Evolutionary conservation across 2,113 vertebrate genomes (phyloP).

Genomic region (Eudyptes chrysolophus): DNA sequence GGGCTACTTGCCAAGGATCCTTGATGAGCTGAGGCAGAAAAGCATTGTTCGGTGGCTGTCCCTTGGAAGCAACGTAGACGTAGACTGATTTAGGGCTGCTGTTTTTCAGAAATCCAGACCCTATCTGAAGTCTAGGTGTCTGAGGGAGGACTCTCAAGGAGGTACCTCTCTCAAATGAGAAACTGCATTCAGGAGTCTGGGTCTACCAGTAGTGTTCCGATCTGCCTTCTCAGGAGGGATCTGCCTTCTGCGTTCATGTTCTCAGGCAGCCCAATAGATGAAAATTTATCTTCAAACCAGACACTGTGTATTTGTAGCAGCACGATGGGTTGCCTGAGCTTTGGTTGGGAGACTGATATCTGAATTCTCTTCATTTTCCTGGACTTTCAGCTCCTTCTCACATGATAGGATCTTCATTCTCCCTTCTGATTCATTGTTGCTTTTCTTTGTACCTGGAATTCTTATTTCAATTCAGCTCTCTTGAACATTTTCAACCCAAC

Average conservation of each 20-base stretch:
- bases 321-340: not conserved
- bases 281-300: not conserved
- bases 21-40: not conserved
- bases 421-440: not conserved
- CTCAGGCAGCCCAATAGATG: not conserved
- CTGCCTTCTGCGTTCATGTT: not conserved
- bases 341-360: not conserved
- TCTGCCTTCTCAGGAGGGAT: not conserved
- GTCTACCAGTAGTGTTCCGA: not conserved
- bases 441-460: not conserved
- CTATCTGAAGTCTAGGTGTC: not conserved
- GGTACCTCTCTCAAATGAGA: not conserved
- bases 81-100: not conserved
- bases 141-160: not conserved
- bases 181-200: not conserved
- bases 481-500: not conserved
- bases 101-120: not conserved
- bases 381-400: not conserved
- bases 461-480: not conserved
- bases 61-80: fast-evolving
- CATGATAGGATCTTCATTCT: not conserved
- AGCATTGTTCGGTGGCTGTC: not conserved
- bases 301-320: not conserved
- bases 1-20: not conserved
- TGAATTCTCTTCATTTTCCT: not conserved